These are phyloP conservation scores for Loripinus fragilis DNA, from an alignment of 2,888 invertebrate species.

Conservation along the genomic window DNA sequence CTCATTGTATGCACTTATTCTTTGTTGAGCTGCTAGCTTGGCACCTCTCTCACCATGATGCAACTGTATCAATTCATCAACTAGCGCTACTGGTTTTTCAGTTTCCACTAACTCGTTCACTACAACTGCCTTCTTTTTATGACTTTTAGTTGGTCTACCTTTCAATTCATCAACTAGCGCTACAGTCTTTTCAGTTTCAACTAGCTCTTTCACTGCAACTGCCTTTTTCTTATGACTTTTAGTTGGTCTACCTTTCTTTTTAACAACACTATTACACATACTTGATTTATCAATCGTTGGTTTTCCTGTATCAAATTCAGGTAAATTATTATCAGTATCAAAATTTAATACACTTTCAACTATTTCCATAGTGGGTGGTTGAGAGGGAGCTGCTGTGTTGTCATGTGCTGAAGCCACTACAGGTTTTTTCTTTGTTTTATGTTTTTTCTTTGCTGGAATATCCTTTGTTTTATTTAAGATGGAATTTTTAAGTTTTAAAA, in stretches of 20 bases:
- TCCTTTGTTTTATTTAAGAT: not conserved
- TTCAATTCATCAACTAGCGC: not conserved
- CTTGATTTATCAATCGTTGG: not conserved
- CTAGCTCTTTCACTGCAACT: not conserved
- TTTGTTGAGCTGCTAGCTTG: conserved; percentile 26
- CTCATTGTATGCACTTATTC: conserved; percentile 25
- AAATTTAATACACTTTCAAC: not conserved
- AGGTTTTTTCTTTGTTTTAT: not conserved
- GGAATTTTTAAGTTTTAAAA: not conserved
- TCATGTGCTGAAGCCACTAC: not conserved
- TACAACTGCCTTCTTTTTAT: not conserved
- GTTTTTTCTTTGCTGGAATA: not conserved
- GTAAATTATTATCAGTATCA: not conserved
- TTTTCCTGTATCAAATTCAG: not conserved
- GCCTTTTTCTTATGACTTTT: not conserved
- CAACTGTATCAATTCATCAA: not conserved
- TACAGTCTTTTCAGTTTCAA: no score
- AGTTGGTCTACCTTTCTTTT: not conserved
- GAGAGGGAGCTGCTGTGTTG: not conserved
- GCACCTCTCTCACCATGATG: conserved; percentile 22
- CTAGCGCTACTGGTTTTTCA: no score
- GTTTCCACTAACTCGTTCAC: not conserved
- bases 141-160: not conserved
- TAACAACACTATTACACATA: not conserved
- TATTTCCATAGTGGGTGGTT: not conserved